Evolutionary conservation across 2,113 vertebrate genomes (phyloP).

Genomic region (Ophthalmolycus amberensis): DNA sequence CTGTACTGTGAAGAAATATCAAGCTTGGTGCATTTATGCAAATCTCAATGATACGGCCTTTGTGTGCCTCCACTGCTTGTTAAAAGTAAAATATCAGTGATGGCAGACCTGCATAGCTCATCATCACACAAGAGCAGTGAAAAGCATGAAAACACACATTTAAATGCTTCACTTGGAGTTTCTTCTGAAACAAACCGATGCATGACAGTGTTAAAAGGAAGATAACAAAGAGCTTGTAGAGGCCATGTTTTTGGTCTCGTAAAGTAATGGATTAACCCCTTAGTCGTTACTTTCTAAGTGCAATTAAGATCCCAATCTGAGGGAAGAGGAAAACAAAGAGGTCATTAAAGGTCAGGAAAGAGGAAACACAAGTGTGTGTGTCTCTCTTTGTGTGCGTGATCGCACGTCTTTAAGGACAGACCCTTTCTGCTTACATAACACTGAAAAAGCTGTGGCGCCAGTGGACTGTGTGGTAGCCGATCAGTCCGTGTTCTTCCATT

Average conservation of each 20-base stretch:
- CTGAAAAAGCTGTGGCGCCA: constrained; percentile 58
- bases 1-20: too few species aligned
- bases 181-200: constrained; percentile 7
- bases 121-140: constrained; percentile 21
- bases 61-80: background rate
- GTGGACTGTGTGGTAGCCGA: constrained; percentile 37
- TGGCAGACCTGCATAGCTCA: background rate
- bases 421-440: constrained; percentile 58
- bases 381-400: constrained; percentile 29
- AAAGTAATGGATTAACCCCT: constrained; percentile 59
- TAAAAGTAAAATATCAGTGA: background rate
- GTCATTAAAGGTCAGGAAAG: constrained; percentile 55
- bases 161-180: constrained; percentile 16
- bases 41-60: background rate
- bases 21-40: background rate
- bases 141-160: constrained; percentile 10
- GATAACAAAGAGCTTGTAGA: constrained; percentile 25
- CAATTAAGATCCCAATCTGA: constrained; percentile 70
- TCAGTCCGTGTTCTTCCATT: constrained; percentile 62
- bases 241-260: constrained; percentile 43
- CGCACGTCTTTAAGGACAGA: constrained; percentile 42
- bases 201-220: constrained; percentile 9
- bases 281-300: constrained; percentile 36
- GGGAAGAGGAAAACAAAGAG: constrained; percentile 65
- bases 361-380: constrained; percentile 47